Base-by-base conservation (phyloP, 2,113 vertebrate genomes). In the Malurus elegans region DNA sequence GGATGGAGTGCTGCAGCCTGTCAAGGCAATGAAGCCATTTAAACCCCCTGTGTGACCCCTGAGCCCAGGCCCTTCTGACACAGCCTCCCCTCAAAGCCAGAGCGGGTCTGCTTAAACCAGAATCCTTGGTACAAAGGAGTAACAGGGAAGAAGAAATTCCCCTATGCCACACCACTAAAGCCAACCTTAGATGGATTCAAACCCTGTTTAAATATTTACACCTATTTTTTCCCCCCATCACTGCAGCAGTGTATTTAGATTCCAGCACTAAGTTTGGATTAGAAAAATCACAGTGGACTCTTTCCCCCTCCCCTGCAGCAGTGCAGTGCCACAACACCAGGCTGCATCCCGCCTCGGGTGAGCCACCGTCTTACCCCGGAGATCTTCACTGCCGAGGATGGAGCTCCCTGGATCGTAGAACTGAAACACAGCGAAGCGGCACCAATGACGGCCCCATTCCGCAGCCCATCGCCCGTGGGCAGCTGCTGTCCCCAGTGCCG, bases 381-480 rank as follows among this genome's bases (percentile, higher is more conserved):
- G 97, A 36, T 97, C 97, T 88, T 99, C 98, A 32, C 97, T 98
- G 95, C 98, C 97, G 18, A 98, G 96, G 53, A 98, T 91, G 65
- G 98, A 98, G 69, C 95, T 82, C 13, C 62, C 62, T 4, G 98
- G 96, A 29, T 97, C 98, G 42, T 98, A 99, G 89, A 98, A 98
- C 99, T 99, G 97, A 10, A 97, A 97, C 2, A 4, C 19, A 72
- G 67, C 5, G 12, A 21, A 45, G 76, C 0, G 1, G 17, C 76
- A 24, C 47, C 6, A 1, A 1, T 89, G 6, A 56, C 0, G 0
- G 32, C 0, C 1, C 85, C 3, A 1, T 50, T 72, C 11, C 3
- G 0, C 69, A 12, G 25, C 67, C 62, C 16, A 1, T 4, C 1
- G 8, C 73, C 78, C 18, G 0, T 1, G 8, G 21, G 29, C 3